Evolutionary conservation across 2,797 vertebrate genomes (phyloP).

Genomic region (Glyptemys insculpta): DNA sequence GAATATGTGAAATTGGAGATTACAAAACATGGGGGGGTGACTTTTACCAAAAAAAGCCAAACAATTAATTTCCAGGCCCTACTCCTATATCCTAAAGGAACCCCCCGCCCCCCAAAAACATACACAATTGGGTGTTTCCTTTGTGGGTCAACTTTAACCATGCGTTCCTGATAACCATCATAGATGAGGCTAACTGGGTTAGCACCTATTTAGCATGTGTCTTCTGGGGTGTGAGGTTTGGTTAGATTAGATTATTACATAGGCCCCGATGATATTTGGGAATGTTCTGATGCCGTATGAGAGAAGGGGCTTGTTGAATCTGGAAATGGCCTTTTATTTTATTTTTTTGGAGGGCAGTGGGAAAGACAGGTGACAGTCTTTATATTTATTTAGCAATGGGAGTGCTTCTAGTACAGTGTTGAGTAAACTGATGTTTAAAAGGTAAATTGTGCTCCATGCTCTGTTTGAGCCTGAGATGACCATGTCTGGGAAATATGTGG

Average conservation of each 20-base stretch:
- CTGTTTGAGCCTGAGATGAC: too few species aligned
- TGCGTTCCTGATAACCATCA: neutral
- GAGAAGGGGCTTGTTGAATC: too few species aligned
- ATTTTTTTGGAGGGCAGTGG: too few species aligned
- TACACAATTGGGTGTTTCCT: neutral
- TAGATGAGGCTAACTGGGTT: neutral
- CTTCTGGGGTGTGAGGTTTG: neutral
- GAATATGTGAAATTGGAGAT: rapidly evolving
- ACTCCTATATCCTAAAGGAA: neutral
- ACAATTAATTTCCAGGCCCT: neutral
- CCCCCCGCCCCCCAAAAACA: neutral
- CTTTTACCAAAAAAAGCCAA: neutral
- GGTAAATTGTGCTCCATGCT: too few species aligned
- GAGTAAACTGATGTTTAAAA: too few species aligned
- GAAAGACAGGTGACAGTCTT: too few species aligned
- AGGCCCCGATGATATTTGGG: neutral
- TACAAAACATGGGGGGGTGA: rapidly evolving
- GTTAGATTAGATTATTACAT: neutral
- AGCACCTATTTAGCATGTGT: neutral
- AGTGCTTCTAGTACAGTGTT: too few species aligned
- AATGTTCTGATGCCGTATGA: too few species aligned
- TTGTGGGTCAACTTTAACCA: neutral
- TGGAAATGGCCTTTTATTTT: too few species aligned
- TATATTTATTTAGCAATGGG: too few species aligned
- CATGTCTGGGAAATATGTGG: too few species aligned